These are phyloP conservation scores for Pheosia tremula DNA, from an alignment of 2,888 invertebrate species.

Conservation along the genomic window DNA sequence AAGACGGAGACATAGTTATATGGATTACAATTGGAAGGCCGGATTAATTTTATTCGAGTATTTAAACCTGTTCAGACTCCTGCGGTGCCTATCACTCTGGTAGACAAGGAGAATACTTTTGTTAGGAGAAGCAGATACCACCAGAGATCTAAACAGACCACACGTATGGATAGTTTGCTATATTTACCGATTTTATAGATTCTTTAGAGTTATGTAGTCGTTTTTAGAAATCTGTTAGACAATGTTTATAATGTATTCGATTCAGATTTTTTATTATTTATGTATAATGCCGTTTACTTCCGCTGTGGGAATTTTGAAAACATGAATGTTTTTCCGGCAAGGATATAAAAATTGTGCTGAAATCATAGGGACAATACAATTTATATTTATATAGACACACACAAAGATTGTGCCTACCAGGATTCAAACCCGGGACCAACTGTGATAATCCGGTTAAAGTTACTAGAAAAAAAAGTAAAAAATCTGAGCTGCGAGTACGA, in stretches of 20 bases:
- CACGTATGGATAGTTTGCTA: constrained; percentile 62
- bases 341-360: too few relatives aligned
- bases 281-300: too few relatives aligned
- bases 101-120: not conserved
- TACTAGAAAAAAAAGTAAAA: too few relatives aligned
- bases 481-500: too few relatives aligned
- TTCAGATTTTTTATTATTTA: too few relatives aligned
- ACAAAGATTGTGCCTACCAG: too few relatives aligned
- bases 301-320: too few relatives aligned
- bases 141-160: not conserved
- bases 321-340: too few relatives aligned
- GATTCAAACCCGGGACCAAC: too few relatives aligned
- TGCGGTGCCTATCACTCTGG: not conserved
- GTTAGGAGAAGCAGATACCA: not conserved
- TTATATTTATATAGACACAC: too few relatives aligned
- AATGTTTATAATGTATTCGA: not conserved
- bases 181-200: constrained; percentile 59
- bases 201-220: constrained; percentile 38
- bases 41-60: constrained; percentile 76
- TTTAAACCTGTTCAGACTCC: constrained; percentile 68
- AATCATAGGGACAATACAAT: too few relatives aligned
- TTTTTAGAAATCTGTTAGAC: not conserved
- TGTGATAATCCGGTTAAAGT: too few relatives aligned
- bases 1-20: constrained; percentile 54
- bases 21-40: constrained; percentile 67